Base-by-base conservation (phyloP, 2,888 invertebrate genomes). In the Pelosia muscerda region DNA sequence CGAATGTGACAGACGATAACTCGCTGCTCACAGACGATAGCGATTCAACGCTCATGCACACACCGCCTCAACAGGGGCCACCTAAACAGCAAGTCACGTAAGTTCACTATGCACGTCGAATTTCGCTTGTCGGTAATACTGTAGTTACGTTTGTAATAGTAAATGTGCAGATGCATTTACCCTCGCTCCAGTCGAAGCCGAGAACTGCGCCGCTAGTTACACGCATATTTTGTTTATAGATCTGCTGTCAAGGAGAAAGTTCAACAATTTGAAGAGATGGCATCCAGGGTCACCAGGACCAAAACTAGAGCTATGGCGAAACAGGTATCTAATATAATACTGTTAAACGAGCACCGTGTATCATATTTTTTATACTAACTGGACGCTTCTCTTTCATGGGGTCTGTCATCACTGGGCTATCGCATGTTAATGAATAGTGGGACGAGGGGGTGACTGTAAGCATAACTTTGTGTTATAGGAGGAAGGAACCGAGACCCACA, bases 201-300 rank as follows among this genome's bases (percentile, higher is more conserved):
- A 3, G 34, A 34, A 1, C 11, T 13, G 10, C 1, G 34, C 34
- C 34, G 31, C 31, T 31, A 31, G 31, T 38, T 19, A 42, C 11
- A 13, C 19, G 22, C 8, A 54, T 54, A 3, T 22, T 56, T 34
- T 9, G 2, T 38, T 68, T 71, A 1, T 80, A 94, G 94, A 38
- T 95, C 94, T 0, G 95, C 96, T 0, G 96, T 96, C 2, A 96
- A 95, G 78, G 95, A 95, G 61, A 95, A 95, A 74, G 96, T 96
- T 0, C 95, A 96, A 71, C 95, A 96, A 38, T 96, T 96, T 65
- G 96, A 96, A 75, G 95, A 96, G 74, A 86, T 95, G 75, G 95
- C 94, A 0, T 88, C 93, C 1, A 87, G 96, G 75, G 86, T 95
- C 0, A 96, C 96, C 0, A 87, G 96, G 68, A 96, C 95, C 0